Conservation (phyloP, 2,797 vertebrate genomes). For the Acanthis flammea region DNA sequence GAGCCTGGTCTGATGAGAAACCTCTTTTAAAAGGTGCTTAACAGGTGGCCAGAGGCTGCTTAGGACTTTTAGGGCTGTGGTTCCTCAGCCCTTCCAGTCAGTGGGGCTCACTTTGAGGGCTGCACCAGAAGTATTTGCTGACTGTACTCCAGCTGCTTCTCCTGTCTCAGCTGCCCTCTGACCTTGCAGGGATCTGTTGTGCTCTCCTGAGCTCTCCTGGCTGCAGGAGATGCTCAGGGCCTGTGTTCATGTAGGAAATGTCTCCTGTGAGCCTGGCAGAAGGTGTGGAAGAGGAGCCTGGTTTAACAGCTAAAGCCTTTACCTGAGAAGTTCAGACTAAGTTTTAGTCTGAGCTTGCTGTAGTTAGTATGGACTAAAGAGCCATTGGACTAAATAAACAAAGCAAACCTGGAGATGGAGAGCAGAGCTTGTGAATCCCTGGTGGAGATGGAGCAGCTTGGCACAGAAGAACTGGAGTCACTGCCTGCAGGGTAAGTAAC, state of each 20-base stretch:
- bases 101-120: not conserved
- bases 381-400: not conserved
- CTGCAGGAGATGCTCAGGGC: not conserved
- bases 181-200: fast-evolving
- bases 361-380: not conserved
- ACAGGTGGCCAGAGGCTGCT: not conserved
- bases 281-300: not conserved
- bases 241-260: fast-evolving
- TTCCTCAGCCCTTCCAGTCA: fast-evolving
- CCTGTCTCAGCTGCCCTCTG: fast-evolving
- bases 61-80: fast-evolving
- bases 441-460: not conserved
- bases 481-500: not conserved
- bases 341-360: not conserved
- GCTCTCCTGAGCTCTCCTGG: not conserved
- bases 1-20: not conserved
- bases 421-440: fast-evolving
- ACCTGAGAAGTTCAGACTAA: not conserved
- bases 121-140: fast-evolving
- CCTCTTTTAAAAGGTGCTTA: too few species aligned
- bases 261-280: not conserved
- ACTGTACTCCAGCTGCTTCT: not conserved
- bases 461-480: not conserved
- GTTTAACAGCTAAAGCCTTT: not conserved
- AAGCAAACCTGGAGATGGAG: too few species aligned